These are phyloP conservation scores for Sinopyrophorus schimmeli DNA, from an alignment of 2,888 invertebrate species.

Conservation along the genomic window DNA sequence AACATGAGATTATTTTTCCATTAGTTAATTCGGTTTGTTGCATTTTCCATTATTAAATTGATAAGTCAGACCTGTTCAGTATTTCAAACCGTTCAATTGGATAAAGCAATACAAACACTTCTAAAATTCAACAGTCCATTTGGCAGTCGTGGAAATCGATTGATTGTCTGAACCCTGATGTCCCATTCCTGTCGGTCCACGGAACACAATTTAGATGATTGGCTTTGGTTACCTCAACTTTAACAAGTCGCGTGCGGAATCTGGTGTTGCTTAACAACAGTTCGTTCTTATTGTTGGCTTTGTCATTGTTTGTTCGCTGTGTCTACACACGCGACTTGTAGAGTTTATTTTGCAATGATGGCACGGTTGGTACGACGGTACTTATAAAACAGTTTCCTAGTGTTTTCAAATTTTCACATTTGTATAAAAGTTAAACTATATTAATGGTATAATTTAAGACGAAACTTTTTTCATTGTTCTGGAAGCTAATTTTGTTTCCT, in stretches of 20 bases:
- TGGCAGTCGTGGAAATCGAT: conserved; percentile 22
- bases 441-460: conserved; percentile 11
- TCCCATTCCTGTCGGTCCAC: conserved; percentile 15
- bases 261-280: conserved; percentile 21
- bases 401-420: conserved; percentile 13
- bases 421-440: conserved; percentile 11
- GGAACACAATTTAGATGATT: conserved; percentile 23
- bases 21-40: no score
- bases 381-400: conserved; percentile 13
- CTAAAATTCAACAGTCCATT: conserved; percentile 19
- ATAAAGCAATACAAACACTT: conserved; percentile 21
- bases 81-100: conserved; percentile 8
- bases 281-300: conserved; percentile 25
- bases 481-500: conserved; percentile 6
- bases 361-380: conserved; percentile 28
- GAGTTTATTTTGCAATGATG: conserved; percentile 29
- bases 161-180: conserved; percentile 16
- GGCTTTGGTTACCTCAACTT: conserved; percentile 21
- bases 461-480: conserved; percentile 7
- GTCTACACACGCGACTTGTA: conserved; percentile 27
- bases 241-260: conserved; percentile 25
- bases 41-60: no score
- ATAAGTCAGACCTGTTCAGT: no score
- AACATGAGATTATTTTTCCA: no score
- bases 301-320: conserved; percentile 18